Conservation (phyloP, 2,113 vertebrate species). For the Pseudonaja textilis region DNA sequence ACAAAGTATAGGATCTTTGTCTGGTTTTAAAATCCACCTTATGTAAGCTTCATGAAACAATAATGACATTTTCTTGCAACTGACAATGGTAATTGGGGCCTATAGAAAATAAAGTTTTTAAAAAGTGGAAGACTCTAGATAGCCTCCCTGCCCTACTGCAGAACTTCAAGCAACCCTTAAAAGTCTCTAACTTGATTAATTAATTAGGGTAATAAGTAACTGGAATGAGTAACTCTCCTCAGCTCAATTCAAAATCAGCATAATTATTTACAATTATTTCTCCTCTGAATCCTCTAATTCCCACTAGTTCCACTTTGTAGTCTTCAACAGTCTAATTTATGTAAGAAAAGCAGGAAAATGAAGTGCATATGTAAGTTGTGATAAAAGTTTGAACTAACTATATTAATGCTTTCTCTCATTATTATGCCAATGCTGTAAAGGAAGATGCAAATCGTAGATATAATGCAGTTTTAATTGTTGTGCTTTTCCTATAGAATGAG, state of each 20-base stretch:
- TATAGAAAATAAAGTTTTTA: not conserved
- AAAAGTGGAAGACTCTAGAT: not conserved
- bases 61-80: not conserved
- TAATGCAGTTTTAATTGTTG: constrained; percentile 10
- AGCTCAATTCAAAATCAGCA: not conserved
- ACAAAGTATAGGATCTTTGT: not conserved
- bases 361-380: not conserved
- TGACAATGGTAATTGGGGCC: not conserved
- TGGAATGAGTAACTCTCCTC: not conserved
- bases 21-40: not conserved
- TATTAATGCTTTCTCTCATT: not conserved
- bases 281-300: not conserved
- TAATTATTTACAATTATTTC: not conserved
- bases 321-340: not conserved
- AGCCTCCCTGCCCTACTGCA: not conserved
- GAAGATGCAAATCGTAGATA: not conserved
- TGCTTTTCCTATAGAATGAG: not conserved
- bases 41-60: not conserved
- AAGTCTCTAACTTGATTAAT: not conserved
- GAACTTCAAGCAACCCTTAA: not conserved
- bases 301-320: not conserved
- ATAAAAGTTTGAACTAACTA: not conserved
- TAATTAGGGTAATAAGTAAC: not conserved
- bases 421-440: not conserved
- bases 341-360: not conserved